Evolutionary conservation across 2,888 invertebrate species (phyloP).

Genomic region (Nematopogon swammerdamellus): DNA sequence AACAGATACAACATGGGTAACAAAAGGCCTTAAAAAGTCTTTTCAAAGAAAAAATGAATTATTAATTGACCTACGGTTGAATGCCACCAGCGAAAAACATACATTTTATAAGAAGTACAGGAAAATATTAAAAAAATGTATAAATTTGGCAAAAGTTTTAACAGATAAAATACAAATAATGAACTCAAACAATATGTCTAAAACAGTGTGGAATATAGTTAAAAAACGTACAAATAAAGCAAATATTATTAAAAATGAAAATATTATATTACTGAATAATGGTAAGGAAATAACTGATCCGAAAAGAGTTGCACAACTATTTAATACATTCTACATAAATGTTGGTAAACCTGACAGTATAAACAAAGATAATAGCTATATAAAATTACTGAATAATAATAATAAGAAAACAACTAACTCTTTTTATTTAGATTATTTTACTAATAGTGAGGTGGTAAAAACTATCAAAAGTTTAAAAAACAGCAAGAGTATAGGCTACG

Average conservation of each 20-base stretch:
- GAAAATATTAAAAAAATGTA: background rate
- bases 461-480: background rate
- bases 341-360: background rate
- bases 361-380: too few relatives aligned
- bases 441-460: background rate
- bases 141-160: background rate
- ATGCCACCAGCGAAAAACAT: background rate
- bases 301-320: background rate
- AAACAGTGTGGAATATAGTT: background rate
- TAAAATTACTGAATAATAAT: too few relatives aligned
- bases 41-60: background rate
- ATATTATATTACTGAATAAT: background rate
- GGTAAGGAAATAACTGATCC: background rate
- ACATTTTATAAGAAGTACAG: background rate
- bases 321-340: background rate
- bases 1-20: background rate
- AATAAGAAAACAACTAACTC: background rate
- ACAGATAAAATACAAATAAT: background rate
- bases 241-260: background rate
- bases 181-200: background rate
- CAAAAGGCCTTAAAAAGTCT: background rate
- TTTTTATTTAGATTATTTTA: background rate
- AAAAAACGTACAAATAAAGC: background rate
- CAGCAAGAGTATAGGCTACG: background rate
- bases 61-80: background rate